These are phyloP conservation scores for Cephus cinctus DNA, from an alignment of 1,140 invertebrate species.

Conservation along the genomic window DNA sequence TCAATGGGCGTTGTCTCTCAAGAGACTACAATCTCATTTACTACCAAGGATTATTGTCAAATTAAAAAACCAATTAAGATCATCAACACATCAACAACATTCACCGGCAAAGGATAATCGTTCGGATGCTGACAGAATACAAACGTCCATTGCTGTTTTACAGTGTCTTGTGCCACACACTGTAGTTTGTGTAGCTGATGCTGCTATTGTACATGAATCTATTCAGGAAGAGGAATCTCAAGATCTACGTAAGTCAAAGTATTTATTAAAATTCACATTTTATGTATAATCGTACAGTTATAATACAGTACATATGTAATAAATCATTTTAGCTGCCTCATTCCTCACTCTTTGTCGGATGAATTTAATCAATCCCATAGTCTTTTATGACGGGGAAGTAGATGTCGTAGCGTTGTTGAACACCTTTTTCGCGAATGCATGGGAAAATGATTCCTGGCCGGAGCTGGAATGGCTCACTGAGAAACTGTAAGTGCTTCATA, in stretches of 20 bases:
- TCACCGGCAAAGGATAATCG: slow-evolving; percentile 43
- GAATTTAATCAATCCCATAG: slow-evolving; percentile 55
- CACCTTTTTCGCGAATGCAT: slow-evolving; percentile 56
- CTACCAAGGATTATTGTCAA: slow-evolving; percentile 43
- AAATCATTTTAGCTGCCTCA: too few species aligned
- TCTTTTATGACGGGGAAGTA: slow-evolving; percentile 55
- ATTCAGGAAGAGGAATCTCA: slow-evolving; percentile 43
- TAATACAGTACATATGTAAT: too few species aligned
- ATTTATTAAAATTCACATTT: too few species aligned
- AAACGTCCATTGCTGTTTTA: slow-evolving; percentile 45
- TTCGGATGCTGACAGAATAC: slow-evolving; percentile 36
- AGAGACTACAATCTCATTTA: slow-evolving; percentile 54
- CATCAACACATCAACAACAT: slow-evolving; percentile 26
- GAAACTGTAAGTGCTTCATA: slow-evolving; percentile 55
- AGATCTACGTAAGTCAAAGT: slow-evolving; percentile 54
- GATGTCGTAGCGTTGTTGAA: slow-evolving; percentile 55
- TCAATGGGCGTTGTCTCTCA: slow-evolving; percentile 64
- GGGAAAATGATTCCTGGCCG: slow-evolving; percentile 53
- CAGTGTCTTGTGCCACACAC: slow-evolving; percentile 57
- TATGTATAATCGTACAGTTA: too few species aligned
- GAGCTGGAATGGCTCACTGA: slow-evolving; percentile 60
- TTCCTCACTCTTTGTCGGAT: slow-evolving; percentile 52
- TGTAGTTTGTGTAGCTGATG: slow-evolving; percentile 53
- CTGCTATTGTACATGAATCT: slow-evolving; percentile 45
- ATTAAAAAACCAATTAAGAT: slow-evolving; percentile 41